Conservation (phyloP, 2,797 vertebrate genomes). For the Aulostomus chinensis region DNA sequence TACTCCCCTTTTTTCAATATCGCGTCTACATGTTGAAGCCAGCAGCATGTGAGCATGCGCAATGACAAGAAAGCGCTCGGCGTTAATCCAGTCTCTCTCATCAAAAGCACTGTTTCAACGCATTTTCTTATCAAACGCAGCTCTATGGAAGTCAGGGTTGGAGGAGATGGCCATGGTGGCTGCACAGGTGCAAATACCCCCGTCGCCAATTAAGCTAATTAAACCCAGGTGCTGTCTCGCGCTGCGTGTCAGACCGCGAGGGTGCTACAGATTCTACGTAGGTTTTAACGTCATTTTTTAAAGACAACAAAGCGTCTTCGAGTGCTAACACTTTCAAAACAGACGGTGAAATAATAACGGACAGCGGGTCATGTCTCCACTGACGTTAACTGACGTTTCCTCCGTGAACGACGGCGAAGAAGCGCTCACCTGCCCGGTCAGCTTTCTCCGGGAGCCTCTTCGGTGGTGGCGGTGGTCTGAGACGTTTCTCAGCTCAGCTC, state of each 20-base stretch:
- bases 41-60: conserved; percentile 57
- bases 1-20: no score
- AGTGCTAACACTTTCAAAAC: neutral
- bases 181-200: conserved; percentile 5
- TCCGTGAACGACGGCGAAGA: neutral
- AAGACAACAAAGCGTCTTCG: neutral
- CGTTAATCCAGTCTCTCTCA: conserved; percentile 15
- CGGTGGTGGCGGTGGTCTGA: neutral
- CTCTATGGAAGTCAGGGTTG: no score
- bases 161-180: neutral
- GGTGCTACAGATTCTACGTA: no score
- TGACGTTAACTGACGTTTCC: neutral
- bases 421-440: conserved; percentile 56
- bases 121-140: no score
- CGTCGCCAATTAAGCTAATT: conserved; percentile 2
- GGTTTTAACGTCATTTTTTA: neutral
- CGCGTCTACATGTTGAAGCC: no score
- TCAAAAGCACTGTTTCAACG: no score
- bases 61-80: conserved; percentile 45
- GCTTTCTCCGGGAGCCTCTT: conserved; percentile 31
- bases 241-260: no score
- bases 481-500: conserved; percentile 5
- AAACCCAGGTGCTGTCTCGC: no score
- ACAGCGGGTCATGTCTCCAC: neutral
- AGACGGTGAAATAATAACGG: no score